Evolutionary conservation across 92 coral and sea anemone species (phyloP), one percentile per base, ranked within the genome.

Genomic region (Micromussa lordhowensis): DNA sequence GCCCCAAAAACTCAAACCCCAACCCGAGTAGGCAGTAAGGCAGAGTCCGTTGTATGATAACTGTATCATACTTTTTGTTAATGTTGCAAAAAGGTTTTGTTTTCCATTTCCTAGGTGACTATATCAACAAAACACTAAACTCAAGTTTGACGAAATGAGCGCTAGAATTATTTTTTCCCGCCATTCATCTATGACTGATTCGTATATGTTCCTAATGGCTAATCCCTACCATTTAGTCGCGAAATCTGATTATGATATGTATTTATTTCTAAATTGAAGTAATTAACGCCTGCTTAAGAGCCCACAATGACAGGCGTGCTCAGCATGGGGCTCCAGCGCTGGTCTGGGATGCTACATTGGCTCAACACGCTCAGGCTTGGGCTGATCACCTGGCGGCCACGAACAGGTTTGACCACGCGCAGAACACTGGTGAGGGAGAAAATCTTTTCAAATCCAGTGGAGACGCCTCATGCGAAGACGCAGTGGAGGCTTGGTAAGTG

Each of bases 221-320:
- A 40, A 40, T 40, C 48, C 48, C 7, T 40, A 40, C 4, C 48
- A 40, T 40, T 40, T 7, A 40, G 63, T 61, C 79, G 40, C 38
- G n/a, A 75, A 75, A 35, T 75, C 79, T 75, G 55, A 53, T 79
- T 18, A 15, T 51, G 69, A 36, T 29, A 16, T 18, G 24, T 22
- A 58, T 72, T 1, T 72, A 32, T 32, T 5, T 64, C 26, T 30
- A 57, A 59, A 3, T 31, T 34, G 24, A 18, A 35, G 16, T 22
- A 11, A 17, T 30, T 38, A 14, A 26, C 72, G 83, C 79, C 49
- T 88, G 91, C 74, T 48, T 88, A 55, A 30, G 30, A 44, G 88
- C 83, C 83, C 91, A 88, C 53, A 88, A 88, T 74, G 68, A 19
- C 49, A 75, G 49, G 70, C 91, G 91, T 38, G 88, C 83, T 74